phyloP scores from a whole-genome alignment of 53 echinoderm and acorn worm species.

The Glandiceps talaboti region DNA sequence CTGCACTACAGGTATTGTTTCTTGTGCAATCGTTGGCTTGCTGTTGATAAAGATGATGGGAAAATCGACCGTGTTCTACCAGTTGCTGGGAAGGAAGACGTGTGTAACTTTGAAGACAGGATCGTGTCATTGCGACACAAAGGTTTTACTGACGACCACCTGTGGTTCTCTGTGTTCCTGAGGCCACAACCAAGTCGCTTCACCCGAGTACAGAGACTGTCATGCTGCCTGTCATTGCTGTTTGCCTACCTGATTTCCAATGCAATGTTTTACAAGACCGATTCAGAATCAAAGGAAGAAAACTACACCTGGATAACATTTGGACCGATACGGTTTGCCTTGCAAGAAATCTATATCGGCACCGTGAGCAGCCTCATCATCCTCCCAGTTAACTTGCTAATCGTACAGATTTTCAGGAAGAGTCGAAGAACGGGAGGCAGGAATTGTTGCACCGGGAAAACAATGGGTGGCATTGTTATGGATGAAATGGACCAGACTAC shows the following conservation, averaged over 20 bases:
- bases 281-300: slow-evolving; percentile 9
- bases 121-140: slow-evolving; percentile 43
- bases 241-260: slow-evolving; percentile 61
- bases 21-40: slow-evolving; percentile 62
- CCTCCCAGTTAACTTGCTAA: slow-evolving; percentile 52
- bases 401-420: slow-evolving; percentile 62
- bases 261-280: slow-evolving; percentile 45
- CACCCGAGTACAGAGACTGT: slow-evolving; percentile 55
- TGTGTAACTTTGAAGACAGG: slow-evolving; percentile 31
- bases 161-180: slow-evolving; percentile 69
- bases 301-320: slow-evolving; percentile 19
- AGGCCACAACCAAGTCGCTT: slow-evolving; percentile 52
- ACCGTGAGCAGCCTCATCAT: slow-evolving; percentile 42
- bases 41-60: slow-evolving; percentile 68
- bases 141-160: slow-evolving; percentile 49
- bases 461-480: background rate
- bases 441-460: background rate
- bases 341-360: slow-evolving; percentile 44
- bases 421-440: background rate
- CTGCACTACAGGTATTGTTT: slow-evolving; percentile 34
- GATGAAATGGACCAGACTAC: background rate
- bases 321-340: slow-evolving; percentile 31
- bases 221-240: slow-evolving; percentile 59
- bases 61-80: slow-evolving; percentile 43
- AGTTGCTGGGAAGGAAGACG: slow-evolving; percentile 38